Evolutionary conservation across 2,888 invertebrate species (phyloP).

Genomic region (Nudaria mundana): DNA sequence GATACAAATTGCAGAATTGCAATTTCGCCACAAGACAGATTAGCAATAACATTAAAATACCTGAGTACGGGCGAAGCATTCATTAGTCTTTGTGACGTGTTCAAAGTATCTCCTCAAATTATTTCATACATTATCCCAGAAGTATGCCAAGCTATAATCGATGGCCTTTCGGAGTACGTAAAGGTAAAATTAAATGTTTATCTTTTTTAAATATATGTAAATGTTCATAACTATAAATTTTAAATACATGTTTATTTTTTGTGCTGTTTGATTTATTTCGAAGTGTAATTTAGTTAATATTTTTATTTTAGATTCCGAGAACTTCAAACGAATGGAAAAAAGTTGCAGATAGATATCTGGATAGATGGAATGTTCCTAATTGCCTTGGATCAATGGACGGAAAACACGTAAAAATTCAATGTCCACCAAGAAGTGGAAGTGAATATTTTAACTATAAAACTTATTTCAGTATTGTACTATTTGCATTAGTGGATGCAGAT

Average conservation of each 20-base stretch:
- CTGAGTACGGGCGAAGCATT: slow-evolving; percentile 1
- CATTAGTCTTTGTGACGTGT: slow-evolving; percentile 11
- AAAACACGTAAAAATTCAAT: slow-evolving; percentile 21
- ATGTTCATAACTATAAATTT: too few species aligned
- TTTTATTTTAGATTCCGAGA: too few species aligned
- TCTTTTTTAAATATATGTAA: too few species aligned
- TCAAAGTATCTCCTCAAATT: slow-evolving; percentile 13
- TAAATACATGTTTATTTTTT: too few species aligned
- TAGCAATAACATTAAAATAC: not conserved
- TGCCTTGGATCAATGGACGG: slow-evolving; percentile 24
- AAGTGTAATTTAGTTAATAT: too few species aligned
- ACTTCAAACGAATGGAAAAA: not conserved
- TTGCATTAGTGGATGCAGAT: not conserved
- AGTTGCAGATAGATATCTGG: not conserved
- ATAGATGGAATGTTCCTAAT: slow-evolving; percentile 5
- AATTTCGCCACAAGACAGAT: slow-evolving; percentile 16
- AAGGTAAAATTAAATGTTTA: too few species aligned
- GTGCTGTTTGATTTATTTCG: too few species aligned
- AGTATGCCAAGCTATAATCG: too few species aligned
- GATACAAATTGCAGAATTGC: slow-evolving; percentile 18
- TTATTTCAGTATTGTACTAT: slow-evolving; percentile 13
- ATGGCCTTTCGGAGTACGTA: too few species aligned
- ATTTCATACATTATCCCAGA: too few species aligned
- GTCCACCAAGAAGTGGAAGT: slow-evolving; percentile 16
- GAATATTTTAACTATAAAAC: slow-evolving; percentile 21